Evolutionary conservation across 2,888 invertebrate species (phyloP), one percentile per base, ranked within the genome.

Genomic region (Drosophila aldrichi): DNA sequence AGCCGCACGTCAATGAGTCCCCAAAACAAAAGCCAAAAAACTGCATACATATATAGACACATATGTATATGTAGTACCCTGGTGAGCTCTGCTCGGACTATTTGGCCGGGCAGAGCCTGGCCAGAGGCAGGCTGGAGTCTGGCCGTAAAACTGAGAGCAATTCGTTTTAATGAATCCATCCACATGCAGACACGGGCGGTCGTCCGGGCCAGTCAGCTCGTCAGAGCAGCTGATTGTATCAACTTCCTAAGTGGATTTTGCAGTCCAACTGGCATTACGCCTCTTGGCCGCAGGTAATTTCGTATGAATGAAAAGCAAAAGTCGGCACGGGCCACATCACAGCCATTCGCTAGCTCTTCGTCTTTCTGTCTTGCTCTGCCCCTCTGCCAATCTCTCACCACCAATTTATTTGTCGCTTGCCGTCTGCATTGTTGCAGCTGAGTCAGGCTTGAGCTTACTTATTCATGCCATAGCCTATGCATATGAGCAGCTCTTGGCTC

Each of bases 151-250:
- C 77, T 82, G 79, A 63, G 72, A 78, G 88, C 90, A 89, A 90
- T 87, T 90, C 89, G 90, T 90, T 87, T 87, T 87, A 87, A 87
- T 87, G 90, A 87, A 87, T 89, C 90, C 90, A 90, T 90, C 86
- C 81, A 74, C 89, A 89, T 72, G 73, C 72, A 70, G 88, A 71
- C 85, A 74, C 65, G 65, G 60, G 40, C 58, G 58, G 16, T 16
- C 18, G 38, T 14, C 56, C 64, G 51, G 52, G 40, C 38, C 34
- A 52, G 52, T 32, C 65, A 69, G 75, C 68, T 79, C 82, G 79
- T 74, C 86, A 86, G 86, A 73, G 70, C 77, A 85, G 76, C 90
- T 87, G 90, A 87, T 86, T 86, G 89, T 86, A 86, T 86, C 90
- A 86, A 90, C 86, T 86, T 86, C 90, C 86, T 86, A 86, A 86